Evolutionary conservation across 2,113 vertebrate genomes (phyloP).

Genomic region (Sturnus vulgaris): DNA sequence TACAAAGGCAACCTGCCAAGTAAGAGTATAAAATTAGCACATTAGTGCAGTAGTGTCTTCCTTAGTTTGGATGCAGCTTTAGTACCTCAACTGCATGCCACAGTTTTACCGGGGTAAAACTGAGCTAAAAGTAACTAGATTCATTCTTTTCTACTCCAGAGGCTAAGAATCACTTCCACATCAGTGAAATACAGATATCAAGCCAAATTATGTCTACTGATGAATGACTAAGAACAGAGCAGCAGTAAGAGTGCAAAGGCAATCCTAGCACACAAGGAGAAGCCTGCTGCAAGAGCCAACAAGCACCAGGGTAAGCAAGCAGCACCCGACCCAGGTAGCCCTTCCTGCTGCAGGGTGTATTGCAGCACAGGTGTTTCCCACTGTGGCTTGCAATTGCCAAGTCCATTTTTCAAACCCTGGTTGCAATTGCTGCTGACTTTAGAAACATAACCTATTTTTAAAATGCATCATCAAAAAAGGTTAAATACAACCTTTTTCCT

Average conservation of each 20-base stretch:
- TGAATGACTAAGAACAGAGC: not conserved
- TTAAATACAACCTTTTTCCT: not conserved
- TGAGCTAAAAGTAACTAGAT: not conserved
- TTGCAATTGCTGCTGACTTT: not conserved
- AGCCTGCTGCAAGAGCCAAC: not conserved
- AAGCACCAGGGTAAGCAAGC: not conserved
- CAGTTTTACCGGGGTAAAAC: not conserved
- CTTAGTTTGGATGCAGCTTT: slow-evolving; percentile 39
- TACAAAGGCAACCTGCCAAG: slow-evolving; percentile 66
- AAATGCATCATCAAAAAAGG: not conserved
- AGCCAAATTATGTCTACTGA: not conserved
- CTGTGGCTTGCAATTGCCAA: not conserved
- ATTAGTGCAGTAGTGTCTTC: slow-evolving; percentile 59
- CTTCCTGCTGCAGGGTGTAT: not conserved
- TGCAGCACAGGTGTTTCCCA: slow-evolving; percentile 19
- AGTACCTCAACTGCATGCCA: not conserved
- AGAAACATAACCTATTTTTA: not conserved
- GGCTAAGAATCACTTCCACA: not conserved
- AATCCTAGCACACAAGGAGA: not conserved
- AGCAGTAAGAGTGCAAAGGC: not conserved
- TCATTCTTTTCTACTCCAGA: not conserved
- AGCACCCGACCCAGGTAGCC: not conserved
- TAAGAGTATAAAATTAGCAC: slow-evolving; percentile 60
- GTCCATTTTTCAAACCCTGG: slow-evolving; percentile 4
- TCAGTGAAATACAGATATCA: not conserved